Conservation (phyloP, 1,140 invertebrate genomes). For the Myzus persicae region DNA sequence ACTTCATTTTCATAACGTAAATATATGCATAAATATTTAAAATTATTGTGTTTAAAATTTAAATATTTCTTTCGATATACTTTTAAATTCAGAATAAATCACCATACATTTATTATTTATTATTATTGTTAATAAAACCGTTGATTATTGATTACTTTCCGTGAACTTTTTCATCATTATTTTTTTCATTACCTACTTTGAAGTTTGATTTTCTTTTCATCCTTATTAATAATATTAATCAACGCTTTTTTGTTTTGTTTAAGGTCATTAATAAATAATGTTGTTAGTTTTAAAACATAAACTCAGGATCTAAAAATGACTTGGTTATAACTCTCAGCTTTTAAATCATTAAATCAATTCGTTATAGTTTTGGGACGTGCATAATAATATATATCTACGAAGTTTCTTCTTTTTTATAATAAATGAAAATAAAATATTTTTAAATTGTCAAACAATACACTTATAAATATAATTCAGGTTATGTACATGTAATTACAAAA, state of each 20-base stretch:
- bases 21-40: background rate
- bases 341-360: background rate
- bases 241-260: background rate
- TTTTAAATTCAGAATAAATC: background rate
- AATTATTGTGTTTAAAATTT: background rate
- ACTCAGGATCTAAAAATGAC: background rate
- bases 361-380: background rate
- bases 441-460: background rate
- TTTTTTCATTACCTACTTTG: constrained; percentile 2
- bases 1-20: background rate
- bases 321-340: background rate
- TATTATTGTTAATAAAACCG: background rate
- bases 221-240: constrained; percentile 15
- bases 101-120: background rate
- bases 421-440: background rate
- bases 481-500: background rate
- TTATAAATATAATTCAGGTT: background rate
- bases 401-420: background rate
- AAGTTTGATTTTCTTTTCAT: background rate
- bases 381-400: background rate
- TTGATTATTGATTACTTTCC: constrained; percentile 9
- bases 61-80: background rate
- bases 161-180: background rate
- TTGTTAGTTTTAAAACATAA: constrained; percentile 1
- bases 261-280: background rate